Conservation (phyloP, 2,888 invertebrate species). For the Sphaerophoria taeniata region DNA sequence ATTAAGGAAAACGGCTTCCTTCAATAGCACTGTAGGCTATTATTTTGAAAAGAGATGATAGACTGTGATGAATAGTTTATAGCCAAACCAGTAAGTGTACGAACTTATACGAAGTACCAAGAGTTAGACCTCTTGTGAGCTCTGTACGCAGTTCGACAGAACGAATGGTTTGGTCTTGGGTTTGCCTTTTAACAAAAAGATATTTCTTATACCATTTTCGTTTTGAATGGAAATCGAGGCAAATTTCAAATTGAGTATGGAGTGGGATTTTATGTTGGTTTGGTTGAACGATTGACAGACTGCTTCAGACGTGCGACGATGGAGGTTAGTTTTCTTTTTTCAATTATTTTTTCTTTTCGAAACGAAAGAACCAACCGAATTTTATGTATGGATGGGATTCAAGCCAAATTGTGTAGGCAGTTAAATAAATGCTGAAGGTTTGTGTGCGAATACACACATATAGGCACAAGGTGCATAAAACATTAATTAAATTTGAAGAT, state of each 20-base stretch:
- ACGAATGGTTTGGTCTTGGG: slow-evolving; percentile 38
- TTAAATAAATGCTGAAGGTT: background rate
- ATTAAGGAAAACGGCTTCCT: slow-evolving; percentile 43
- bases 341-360: slow-evolving; percentile 61
- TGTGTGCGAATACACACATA: background rate
- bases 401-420: background rate
- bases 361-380: no score
- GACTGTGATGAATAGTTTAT: slow-evolving; percentile 71
- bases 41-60: slow-evolving; percentile 65
- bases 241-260: slow-evolving; percentile 57
- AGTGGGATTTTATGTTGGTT: no score
- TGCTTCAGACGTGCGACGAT: slow-evolving; percentile 2
- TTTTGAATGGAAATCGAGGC: slow-evolving; percentile 60
- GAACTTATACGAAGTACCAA: background rate
- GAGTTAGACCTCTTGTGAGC: slow-evolving; percentile 20
- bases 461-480: slow-evolving; percentile 8
- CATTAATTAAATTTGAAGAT: slow-evolving; percentile 49
- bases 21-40: slow-evolving; percentile 47
- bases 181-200: slow-evolving; percentile 20
- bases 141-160: slow-evolving; percentile 45
- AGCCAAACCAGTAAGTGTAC: slow-evolving; percentile 26
- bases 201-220: slow-evolving; percentile 39
- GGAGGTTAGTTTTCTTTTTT: slow-evolving; percentile 60
- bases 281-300: slow-evolving; percentile 10
- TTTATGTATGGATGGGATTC: slow-evolving; percentile 63